phyloP scores from a whole-genome alignment of 2,797 vertebrate species.

The Coilia nasus region DNA sequence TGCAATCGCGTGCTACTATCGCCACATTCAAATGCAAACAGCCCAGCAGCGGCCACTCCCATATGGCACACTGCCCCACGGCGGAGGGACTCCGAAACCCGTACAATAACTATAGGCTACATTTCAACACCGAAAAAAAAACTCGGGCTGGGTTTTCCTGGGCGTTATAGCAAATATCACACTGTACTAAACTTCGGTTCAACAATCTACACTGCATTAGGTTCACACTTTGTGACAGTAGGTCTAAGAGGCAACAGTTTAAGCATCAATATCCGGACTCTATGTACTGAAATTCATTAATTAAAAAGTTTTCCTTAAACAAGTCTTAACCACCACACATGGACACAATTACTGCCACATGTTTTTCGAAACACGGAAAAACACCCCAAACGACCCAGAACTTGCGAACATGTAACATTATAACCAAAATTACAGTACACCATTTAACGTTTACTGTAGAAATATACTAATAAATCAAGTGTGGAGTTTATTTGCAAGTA shows the following conservation, averaged over 20 bases:
- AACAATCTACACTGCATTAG: not conserved
- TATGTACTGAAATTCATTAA: no score
- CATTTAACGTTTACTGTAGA: no score
- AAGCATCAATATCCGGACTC: no score
- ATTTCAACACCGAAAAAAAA: not conserved
- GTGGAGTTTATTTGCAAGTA: not conserved
- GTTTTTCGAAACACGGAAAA: not conserved
- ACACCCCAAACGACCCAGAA: not conserved
- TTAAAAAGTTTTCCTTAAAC: no score
- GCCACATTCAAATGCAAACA: conserved; percentile 17
- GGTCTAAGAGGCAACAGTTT: no score
- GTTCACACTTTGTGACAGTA: not conserved
- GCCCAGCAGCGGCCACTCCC: conserved; percentile 24
- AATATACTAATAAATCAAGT: not conserved
- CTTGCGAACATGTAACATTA: not conserved
- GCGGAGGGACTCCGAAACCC: not conserved
- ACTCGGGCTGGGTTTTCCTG: not conserved
- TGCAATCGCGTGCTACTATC: not conserved
- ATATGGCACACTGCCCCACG: conserved; percentile 31
- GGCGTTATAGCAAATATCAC: not conserved
- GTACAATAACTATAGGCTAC: not conserved
- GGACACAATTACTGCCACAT: conserved; percentile 14
- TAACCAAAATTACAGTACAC: no score
- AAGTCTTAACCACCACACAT: not conserved
- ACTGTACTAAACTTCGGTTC: not conserved